Evolutionary conservation across 1,140 invertebrate species (phyloP), one percentile per base, ranked within the genome.

Genomic region (Zaprionus camerounensis): DNA sequence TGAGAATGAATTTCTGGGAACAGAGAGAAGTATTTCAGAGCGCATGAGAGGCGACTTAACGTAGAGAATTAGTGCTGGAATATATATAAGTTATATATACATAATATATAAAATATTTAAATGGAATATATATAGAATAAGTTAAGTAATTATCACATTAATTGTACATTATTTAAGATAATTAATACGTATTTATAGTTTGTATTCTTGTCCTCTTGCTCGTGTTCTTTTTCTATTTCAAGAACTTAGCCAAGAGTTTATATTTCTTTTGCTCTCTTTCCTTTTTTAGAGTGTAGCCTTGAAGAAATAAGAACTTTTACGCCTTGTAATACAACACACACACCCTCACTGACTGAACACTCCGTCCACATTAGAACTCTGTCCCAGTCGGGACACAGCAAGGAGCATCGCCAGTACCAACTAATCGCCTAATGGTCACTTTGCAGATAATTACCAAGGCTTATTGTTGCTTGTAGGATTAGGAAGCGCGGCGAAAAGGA

Each of bases 401-500:
- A 24, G 22, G 28, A 44, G 36, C 55, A 74, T 49, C 64, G 69
- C 67, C 72, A 83, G 73, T 70, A 71, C 78, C 85, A 90, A 80
- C 85, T 90, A 91, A 90, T 90, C 85, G 82, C 80, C 87, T 91
- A 90, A 91, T 90, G 85, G 85, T 90, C 85, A 91, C 86, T 90
- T 90, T 91, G 86, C 85, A 90, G 85, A 91, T 90, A 90, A 90
- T 90, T 90, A 90, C 86, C 86, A 90, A 65, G 86, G 85, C 85
- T 90, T 90, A 90, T 80, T 80, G 86, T 87, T 90, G 76, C 82
- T 90, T 80, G 86, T 78, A 78, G 87, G 85, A 91, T 90, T 90
- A 91, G 73, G 59, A 67, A 71, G 46, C 66, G 65, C 71, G 78
- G 51, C 71, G 81, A 71, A 83, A 78, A 80, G 80, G 80, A 80